Evolutionary conservation across 1,140 invertebrate genomes (phyloP).

Genomic region (Rhagoletis zephyria): DNA sequence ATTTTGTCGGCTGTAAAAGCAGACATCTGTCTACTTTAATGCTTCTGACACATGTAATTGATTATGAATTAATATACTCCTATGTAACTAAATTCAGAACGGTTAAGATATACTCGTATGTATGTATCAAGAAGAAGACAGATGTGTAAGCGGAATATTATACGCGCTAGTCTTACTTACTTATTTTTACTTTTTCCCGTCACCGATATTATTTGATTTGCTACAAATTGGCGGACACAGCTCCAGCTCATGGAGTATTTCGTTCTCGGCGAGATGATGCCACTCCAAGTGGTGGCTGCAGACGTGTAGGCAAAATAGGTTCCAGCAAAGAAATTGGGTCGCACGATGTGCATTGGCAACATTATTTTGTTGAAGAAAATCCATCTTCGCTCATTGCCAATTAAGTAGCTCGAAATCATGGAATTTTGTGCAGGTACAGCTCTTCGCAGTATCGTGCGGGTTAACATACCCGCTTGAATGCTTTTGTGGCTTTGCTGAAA

Average conservation of each 20-base stretch:
- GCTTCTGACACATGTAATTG: slow-evolving; percentile 33
- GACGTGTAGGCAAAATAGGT: slow-evolving; percentile 95
- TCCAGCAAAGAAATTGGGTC: slow-evolving; percentile 97
- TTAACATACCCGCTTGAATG: slow-evolving; percentile 99
- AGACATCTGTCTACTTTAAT: not conserved
- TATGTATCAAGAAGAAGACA: too few relatives aligned
- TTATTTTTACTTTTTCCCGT: too few relatives aligned
- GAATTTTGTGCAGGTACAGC: slow-evolving; percentile 94
- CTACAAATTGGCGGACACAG: slow-evolving; percentile 92
- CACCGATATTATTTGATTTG: too few relatives aligned
- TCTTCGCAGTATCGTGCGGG: slow-evolving; percentile 98
- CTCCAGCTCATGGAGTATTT: slow-evolving; percentile 94
- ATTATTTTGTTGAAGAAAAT: slow-evolving; percentile 98
- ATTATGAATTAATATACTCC: slow-evolving; percentile 21
- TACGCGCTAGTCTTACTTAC: too few relatives aligned
- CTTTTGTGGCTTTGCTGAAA: slow-evolving; percentile 94
- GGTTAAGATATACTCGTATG: too few relatives aligned
- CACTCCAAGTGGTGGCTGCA: slow-evolving; percentile 85
- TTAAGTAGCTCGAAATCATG: slow-evolving; percentile 99
- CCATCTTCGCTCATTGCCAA: slow-evolving; percentile 97
- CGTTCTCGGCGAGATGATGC: slow-evolving; percentile 85
- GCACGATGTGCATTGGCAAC: slow-evolving; percentile 96
- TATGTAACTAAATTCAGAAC: not conserved
- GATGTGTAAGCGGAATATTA: too few relatives aligned
- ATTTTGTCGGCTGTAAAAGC: not conserved